A percentile compares a stretch with the other conserved stretches of the same genome.
Evolutionary conservation across 2,888 invertebrate species (phyloP).

Genomic region (Cephus sareptanus): DNA sequence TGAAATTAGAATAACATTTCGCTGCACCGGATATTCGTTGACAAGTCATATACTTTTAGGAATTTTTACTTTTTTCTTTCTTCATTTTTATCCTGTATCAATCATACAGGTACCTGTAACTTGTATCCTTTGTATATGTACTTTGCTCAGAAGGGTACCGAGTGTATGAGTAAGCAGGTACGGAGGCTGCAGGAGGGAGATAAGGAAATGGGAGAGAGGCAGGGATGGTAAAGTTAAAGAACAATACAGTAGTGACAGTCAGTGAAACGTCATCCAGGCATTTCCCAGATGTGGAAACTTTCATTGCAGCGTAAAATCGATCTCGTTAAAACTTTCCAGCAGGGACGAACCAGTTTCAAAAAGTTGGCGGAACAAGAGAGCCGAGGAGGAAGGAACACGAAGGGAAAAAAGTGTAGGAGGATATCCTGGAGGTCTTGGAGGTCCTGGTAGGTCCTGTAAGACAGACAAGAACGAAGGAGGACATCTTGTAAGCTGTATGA

Average conservation of each 20-base stretch:
- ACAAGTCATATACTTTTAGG: neutral
- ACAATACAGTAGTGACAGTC: slow-evolving; percentile 35
- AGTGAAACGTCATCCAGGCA: slow-evolving; percentile 41
- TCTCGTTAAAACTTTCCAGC: slow-evolving; percentile 50
- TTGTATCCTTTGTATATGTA: too few relatives aligned
- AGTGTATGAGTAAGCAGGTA: neutral
- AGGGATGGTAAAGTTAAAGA: slow-evolving; percentile 18
- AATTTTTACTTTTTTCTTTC: too few relatives aligned
- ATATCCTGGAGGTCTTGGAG: neutral
- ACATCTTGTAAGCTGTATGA: neutral
- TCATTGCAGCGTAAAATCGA: slow-evolving; percentile 44
- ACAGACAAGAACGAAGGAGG: neutral
- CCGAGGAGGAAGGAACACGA: neutral
- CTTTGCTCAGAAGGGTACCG: neutral
- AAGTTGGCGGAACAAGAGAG: slow-evolving; percentile 23
- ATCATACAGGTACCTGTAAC: too few relatives aligned
- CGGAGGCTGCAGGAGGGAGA: neutral
- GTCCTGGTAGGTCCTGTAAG: neutral
- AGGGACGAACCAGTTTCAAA: slow-evolving; percentile 42
- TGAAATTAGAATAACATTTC: neutral
- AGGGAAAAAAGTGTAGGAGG: neutral
- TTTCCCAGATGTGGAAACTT: slow-evolving; percentile 37
- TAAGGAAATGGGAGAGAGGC: slow-evolving; percentile 4
- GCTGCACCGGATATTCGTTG: neutral
- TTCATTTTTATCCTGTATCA: too few relatives aligned